These are phyloP conservation scores for Cepaea nemoralis DNA, from an alignment of 1,140 invertebrate species.

Conservation along the genomic window DNA sequence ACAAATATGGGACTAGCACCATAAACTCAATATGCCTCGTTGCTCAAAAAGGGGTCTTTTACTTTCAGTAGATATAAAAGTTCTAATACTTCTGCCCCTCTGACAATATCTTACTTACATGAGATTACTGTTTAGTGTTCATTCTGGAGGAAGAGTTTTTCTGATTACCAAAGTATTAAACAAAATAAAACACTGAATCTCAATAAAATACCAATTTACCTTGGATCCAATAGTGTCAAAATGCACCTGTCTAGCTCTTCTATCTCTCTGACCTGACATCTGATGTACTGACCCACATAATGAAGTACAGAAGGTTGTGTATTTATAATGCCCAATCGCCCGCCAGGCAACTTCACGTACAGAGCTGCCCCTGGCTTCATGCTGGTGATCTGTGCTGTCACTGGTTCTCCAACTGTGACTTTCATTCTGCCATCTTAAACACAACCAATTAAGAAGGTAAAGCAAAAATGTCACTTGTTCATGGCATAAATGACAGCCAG, in stretches of 20 bases:
- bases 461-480: no score
- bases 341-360: slow-evolving; percentile 16
- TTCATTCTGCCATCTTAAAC: neutral
- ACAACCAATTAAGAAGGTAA: slow-evolving; percentile 7
- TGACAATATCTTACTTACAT: no score
- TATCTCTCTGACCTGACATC: neutral
- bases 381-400: slow-evolving; percentile 26
- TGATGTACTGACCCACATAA: slow-evolving; percentile 25
- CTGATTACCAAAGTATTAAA: no score
- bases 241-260: neutral
- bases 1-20: no score
- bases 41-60: no score
- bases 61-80: no score
- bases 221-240: slow-evolving; percentile 19
- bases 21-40: no score
- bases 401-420: neutral
- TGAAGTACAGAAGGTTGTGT: slow-evolving; percentile 17
- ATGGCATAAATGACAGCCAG: no score
- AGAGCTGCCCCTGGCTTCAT: slow-evolving; percentile 2
- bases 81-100: no score
- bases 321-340: neutral
- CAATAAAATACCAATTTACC: slow-evolving; percentile 2
- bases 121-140: no score
- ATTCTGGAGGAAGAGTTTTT: no score
- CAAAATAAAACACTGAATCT: no score